These are phyloP conservation scores for Halcyon smyrnensis DNA, from an alignment of 2,797 vertebrate genomes.

Conservation along the genomic window DNA sequence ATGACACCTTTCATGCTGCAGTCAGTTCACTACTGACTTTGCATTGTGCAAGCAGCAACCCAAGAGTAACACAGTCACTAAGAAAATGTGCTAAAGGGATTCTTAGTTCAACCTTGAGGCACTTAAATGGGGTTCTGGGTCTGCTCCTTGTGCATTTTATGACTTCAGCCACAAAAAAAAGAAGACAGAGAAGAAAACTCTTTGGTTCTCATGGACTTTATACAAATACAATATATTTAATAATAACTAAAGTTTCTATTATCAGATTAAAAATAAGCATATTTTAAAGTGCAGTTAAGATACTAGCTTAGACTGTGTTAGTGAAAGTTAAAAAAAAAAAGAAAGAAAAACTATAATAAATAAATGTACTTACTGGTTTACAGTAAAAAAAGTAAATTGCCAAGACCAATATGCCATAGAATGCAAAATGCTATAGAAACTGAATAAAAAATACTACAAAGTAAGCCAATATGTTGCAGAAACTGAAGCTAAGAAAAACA, in stretches of 20 bases:
- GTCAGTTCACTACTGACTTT: neutral
- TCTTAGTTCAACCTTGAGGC: neutral
- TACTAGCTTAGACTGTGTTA: neutral
- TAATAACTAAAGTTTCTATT: neutral
- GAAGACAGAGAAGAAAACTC: neutral
- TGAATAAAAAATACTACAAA: neutral
- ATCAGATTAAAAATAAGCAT: neutral
- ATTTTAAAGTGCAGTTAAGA: neutral
- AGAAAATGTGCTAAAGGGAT: neutral
- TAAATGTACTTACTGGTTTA: neutral
- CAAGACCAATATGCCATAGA: neutral
- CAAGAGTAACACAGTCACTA: neutral
- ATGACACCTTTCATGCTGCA: neutral
- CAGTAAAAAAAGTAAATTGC: neutral
- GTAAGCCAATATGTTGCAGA: neutral
- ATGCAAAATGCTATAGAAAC: neutral
- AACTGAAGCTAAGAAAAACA: neutral
- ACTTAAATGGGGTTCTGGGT: neutral
- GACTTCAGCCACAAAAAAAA: neutral
- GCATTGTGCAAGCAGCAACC: neutral
- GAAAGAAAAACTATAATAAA: neutral
- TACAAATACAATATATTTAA: neutral
- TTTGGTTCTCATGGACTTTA: neutral
- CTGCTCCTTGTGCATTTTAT: neutral
- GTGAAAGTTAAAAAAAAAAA: neutral